Percentiles rank a stretch among this genome's conserved stretches.
phyloP scores from a whole-genome alignment of 2,888 invertebrate genomes.

The Yponomeuta evonymella region DNA sequence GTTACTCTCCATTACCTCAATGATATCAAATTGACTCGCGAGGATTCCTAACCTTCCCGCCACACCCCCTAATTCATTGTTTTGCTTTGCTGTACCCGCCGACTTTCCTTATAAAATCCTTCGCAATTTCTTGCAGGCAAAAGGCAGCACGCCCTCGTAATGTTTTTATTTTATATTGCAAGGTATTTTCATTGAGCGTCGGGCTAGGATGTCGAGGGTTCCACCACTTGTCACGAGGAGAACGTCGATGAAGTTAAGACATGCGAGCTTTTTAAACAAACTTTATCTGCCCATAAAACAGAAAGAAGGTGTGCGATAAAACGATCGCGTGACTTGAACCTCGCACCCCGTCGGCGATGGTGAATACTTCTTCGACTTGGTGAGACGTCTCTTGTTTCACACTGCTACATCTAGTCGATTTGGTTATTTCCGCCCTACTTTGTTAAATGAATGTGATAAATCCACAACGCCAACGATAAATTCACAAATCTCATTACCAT shows the following conservation, averaged over 20 bases:
- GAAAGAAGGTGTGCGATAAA: slow-evolving; percentile 71
- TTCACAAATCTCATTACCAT: slow-evolving; percentile 1
- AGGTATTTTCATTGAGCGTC: slow-evolving; percentile 12
- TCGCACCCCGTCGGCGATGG: slow-evolving; percentile 48
- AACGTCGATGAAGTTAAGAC: slow-evolving; percentile 62
- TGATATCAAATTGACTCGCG: slow-evolving; percentile 71
- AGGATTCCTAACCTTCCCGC: slow-evolving; percentile 44
- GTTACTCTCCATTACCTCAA: slow-evolving; percentile 73
- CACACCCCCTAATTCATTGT: background rate
- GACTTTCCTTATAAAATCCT: background rate
- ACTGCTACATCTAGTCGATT: slow-evolving; percentile 29
- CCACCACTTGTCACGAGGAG: slow-evolving; percentile 65
- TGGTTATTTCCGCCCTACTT: slow-evolving; percentile 7
- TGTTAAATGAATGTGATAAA: slow-evolving; percentile 9
- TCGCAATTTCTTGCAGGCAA: slow-evolving; percentile 1
- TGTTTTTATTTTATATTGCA: slow-evolving; percentile 8
- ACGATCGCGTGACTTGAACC: slow-evolving; percentile 67
- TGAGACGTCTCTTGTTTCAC: slow-evolving; percentile 36
- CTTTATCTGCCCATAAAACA: slow-evolving; percentile 68
- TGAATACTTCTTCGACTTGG: slow-evolving; percentile 62
- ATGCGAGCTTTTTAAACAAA: slow-evolving; percentile 72
- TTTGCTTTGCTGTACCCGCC: background rate
- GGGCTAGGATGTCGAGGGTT: slow-evolving; percentile 49
- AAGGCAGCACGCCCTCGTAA: slow-evolving; percentile 1
- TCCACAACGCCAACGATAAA: background rate